Percentiles rank a stretch among this genome's conserved stretches.
Evolutionary conservation across 2,797 vertebrate species (phyloP).

Genomic region (Natrix natrix): DNA sequence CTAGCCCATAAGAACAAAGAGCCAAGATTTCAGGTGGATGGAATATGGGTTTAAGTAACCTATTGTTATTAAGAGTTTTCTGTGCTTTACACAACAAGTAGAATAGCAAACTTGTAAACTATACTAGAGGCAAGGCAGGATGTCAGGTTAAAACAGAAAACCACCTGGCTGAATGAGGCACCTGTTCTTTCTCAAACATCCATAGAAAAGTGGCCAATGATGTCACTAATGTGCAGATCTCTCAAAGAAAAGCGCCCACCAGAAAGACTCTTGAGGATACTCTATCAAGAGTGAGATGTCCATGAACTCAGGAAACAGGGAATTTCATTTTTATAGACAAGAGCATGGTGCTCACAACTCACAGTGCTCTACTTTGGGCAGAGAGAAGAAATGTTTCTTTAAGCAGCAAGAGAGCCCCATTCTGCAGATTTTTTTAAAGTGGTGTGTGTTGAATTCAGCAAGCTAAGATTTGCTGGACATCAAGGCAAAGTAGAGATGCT

Average conservation of each 20-base stretch:
- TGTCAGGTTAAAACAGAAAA: neutral
- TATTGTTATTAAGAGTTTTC: neutral
- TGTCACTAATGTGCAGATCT: neutral
- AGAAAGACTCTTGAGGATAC: neutral
- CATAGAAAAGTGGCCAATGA: neutral
- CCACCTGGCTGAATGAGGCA: neutral
- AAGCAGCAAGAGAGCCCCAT: neutral
- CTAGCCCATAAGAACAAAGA: neutral
- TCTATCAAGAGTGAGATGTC: neutral
- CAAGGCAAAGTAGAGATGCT: neutral
- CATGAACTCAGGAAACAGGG: neutral
- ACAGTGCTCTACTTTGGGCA: neutral
- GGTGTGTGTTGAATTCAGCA: neutral
- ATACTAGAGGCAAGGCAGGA: neutral
- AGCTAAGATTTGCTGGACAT: neutral
- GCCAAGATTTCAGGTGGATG: neutral
- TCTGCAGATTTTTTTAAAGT: neutral
- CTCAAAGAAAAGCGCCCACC: neutral
- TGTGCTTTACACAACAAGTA: neutral
- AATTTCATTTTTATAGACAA: neutral
- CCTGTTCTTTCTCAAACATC: neutral
- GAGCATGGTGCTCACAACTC: neutral
- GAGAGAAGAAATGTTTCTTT: neutral
- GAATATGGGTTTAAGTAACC: neutral
- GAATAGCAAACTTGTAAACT: neutral